Base-by-base conservation (phyloP, 2,797 vertebrate species). In the Tamandua tetradactyla region DNA sequence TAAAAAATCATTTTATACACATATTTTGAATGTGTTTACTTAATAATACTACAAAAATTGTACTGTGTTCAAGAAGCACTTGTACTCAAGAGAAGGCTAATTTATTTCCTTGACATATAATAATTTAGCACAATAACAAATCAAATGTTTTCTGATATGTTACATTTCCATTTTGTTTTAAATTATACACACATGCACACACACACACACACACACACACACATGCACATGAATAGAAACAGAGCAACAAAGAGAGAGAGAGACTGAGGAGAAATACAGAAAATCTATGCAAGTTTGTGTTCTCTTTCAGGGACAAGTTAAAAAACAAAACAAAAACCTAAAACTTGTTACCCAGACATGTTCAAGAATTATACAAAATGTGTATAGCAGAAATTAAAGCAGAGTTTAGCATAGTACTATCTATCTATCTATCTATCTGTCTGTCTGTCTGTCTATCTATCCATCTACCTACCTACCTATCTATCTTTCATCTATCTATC, bases 1-100 rank as follows among this genome's bases (percentile, higher is more conserved):
- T n/a, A n/a, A 75, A 94, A 87, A 76, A 49, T 30, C 7, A 92
- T 57, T 55, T 72, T 40, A 95, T 92, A 72, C 9, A n/a, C 42
- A 57, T 80, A 66, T 76, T 80, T 49, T 49, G 85, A 88, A 66
- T 64, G 5, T 83, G 1, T 44, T 59, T 64, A 55, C 40, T 42
- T 84, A 80, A 52, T 86, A 93, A 86, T 5, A 80, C 20, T 68
- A 27, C 7, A 69, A 78, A 90, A 89, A 71, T 37, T 72, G 2
- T 25, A 2, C 7, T 55, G 3, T 87, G 13, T 66, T 83, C 37
- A 87, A 22, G 68, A 62, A 72, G 1, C 10, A 76, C 3, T 83
- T 72, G 3, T 27, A 57, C 49, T 93, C 42, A 87, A 11, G 17
- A 13, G 9, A 76, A 71, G 3, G 1, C 37, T 7, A 40, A 55